phyloP scores from a whole-genome alignment of 2,888 invertebrate genomes.

The Trichogramma evanescens region DNA sequence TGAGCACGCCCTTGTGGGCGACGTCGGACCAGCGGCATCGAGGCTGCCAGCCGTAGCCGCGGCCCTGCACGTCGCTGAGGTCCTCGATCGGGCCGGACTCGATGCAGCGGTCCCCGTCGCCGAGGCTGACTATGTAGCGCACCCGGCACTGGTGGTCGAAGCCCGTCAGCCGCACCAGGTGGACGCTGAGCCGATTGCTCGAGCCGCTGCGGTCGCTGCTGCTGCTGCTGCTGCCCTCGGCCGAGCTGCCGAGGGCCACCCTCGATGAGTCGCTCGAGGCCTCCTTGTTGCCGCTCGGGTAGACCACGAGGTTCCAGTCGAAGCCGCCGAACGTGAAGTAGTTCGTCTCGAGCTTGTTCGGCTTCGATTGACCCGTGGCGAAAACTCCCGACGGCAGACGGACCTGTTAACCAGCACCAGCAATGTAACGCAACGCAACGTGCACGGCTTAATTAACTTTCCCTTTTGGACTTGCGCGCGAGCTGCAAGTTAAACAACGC shows the following conservation, averaged over 20 bases:
- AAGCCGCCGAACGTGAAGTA: slow-evolving; percentile 74
- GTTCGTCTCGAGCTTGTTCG: slow-evolving; percentile 55
- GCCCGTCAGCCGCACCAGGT: slow-evolving; percentile 68
- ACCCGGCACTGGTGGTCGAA: slow-evolving; percentile 75
- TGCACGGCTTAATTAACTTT: no score
- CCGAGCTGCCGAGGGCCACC: slow-evolving; percentile 23
- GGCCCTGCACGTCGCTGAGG: slow-evolving; percentile 64
- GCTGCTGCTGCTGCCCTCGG: slow-evolving; percentile 10
- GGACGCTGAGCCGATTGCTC: slow-evolving; percentile 51
- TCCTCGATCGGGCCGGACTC: slow-evolving; percentile 67
- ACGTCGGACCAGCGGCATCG: slow-evolving; percentile 56
- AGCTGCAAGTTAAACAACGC: no score
- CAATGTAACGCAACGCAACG: neutral
- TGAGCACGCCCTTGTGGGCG: slow-evolving; percentile 56
- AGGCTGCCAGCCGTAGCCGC: slow-evolving; percentile 65
- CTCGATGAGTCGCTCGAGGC: slow-evolving; percentile 14
- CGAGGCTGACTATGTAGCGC: slow-evolving; percentile 62
- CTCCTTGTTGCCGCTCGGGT: slow-evolving; percentile 56
- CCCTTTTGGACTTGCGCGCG: no score
- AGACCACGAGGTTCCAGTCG: slow-evolving; percentile 70
- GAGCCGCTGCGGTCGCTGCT: slow-evolving; percentile 28
- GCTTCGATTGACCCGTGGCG: slow-evolving; percentile 36
- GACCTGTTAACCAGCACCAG: slow-evolving; percentile 42
- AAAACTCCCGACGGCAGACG: slow-evolving; percentile 40
- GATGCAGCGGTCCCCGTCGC: slow-evolving; percentile 60